Base-by-base conservation (phyloP, 2,797 vertebrate genomes). In the Pyrrhura leucotis region DNA sequence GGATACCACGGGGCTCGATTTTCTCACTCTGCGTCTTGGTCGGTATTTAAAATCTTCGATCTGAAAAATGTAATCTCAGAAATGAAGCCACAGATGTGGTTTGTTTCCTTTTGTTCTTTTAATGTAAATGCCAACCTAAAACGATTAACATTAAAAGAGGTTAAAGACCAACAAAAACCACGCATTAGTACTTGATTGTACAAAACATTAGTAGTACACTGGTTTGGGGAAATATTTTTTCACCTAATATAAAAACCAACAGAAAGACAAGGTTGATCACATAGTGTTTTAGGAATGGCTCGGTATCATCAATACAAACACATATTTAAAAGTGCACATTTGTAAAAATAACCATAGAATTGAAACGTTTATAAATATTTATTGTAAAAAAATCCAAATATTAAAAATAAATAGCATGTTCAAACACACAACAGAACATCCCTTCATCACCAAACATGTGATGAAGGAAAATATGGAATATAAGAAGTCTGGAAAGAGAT, bases 341-440 rank as follows among this genome's bases (percentile, higher is more conserved):
- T 89, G 59, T 89, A 87, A 89, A 95, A 96, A 86, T 74, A 92
- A 91, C 72, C 79, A 79, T 78, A 93, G 48, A 79, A 93, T 96
- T 86, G n/a, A 90, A 94, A 93, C 40, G 80, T 63, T 96, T 93
- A 91, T 97, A 98, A 97, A 97, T 94, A 97, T 97, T 96, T 97
- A 96, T 97, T 96, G 89, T 89, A 96, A 96, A 94, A 91, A 94
- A 94, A 93, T 16, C 33, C 83, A 85, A 94, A 78, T 94, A 94
- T 78, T 89, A 83, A 92, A 96, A 96, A 95, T 96, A 95, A 97
- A 97, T 95, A 97, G 42, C 31, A 88, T 87, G 85, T 94, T 97
- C 76, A 75, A 94, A 71, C 45, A 91, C 90, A 72, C 68, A 88
- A 93, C 76, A 76, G 33, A 89, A 85, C 44, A 51, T 90, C 94